Percentiles rank a stretch among this genome's conserved stretches.
Evolutionary conservation across 2,888 invertebrate genomes (phyloP).

Genomic region (Lissocephala sabroskyi): DNA sequence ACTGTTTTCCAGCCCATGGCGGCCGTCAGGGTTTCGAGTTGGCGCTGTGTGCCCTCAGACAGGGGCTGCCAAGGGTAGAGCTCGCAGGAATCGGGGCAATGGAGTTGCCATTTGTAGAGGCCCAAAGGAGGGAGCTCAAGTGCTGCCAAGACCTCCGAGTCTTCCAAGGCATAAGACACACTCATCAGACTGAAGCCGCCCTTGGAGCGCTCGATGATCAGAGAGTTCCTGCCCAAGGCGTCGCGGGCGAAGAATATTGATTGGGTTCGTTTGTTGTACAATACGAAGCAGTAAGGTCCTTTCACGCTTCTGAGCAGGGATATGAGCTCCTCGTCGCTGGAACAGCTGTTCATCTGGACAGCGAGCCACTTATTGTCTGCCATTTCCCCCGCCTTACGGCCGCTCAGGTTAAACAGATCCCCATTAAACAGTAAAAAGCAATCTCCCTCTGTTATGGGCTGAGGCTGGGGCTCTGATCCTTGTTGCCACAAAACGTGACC

Average conservation of each 20-base stretch:
- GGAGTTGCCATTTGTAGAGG: conserved; percentile 28
- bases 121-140: conserved; percentile 47
- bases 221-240: conserved; percentile 87
- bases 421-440: conserved; percentile 90
- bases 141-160: neutral
- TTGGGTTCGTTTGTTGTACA: conserved; percentile 76
- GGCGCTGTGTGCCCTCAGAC: conserved; percentile 8
- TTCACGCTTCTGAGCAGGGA: conserved; percentile 76
- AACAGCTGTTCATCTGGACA: conserved; percentile 43
- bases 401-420: conserved; percentile 80
- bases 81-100: conserved; percentile 17
- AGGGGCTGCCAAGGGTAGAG: conserved; percentile 37
- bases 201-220: conserved; percentile 76
- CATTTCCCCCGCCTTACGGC: conserved; percentile 56
- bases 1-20: conserved; percentile 29
- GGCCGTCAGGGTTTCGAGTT: conserved; percentile 20
- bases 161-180: conserved; percentile 28
- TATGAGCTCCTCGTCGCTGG: conserved; percentile 53
- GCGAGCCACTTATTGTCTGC: conserved; percentile 42
- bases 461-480: conserved; percentile 77
- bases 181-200: conserved; percentile 40
- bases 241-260: conserved; percentile 88
- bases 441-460: conserved; percentile 79
- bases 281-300: conserved; percentile 90
- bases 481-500: conserved; percentile 89